phyloP scores from a whole-genome alignment of 2,113 vertebrate species.

The Trochalopteron elliotii region DNA sequence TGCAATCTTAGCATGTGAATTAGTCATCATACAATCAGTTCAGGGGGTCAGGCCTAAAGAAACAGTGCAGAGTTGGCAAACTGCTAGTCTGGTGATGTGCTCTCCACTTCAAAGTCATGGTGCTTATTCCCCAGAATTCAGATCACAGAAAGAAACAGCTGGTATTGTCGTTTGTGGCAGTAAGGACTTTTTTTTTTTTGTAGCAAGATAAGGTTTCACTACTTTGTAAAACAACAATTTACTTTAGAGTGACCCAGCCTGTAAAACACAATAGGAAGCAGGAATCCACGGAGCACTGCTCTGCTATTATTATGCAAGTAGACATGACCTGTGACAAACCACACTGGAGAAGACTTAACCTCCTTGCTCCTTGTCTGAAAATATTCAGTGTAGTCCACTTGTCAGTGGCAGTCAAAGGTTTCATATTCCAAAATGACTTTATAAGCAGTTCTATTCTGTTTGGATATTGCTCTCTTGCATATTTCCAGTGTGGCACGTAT shows the following conservation, averaged over 20 bases:
- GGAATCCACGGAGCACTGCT: constrained; percentile 50
- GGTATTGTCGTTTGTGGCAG: constrained; percentile 80
- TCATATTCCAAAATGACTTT: constrained; percentile 17
- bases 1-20: constrained; percentile 84
- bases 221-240: constrained; percentile 80
- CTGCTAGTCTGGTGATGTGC: constrained; percentile 70
- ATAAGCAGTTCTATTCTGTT: neutral
- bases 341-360: constrained; percentile 64
- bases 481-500: neutral
- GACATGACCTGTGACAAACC: constrained; percentile 61
- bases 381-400: constrained; percentile 19
- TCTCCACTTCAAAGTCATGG: constrained; percentile 82
- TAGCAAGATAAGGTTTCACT: constrained; percentile 82
- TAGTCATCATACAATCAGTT: constrained; percentile 88
- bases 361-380: constrained; percentile 53
- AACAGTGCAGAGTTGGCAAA: constrained; percentile 80
- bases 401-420: constrained; percentile 16
- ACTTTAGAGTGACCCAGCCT: constrained; percentile 81
- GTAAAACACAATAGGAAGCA: constrained; percentile 81
- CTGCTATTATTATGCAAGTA: constrained; percentile 59
- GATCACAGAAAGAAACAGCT: constrained; percentile 83
- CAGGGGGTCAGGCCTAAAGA: constrained; percentile 87
- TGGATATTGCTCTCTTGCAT: neutral
- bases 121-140: constrained; percentile 65
- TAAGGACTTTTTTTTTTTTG: neutral